Conservation (phyloP, 2,113 vertebrate genomes). For the Rhegmatorhina hoffmannsi region DNA sequence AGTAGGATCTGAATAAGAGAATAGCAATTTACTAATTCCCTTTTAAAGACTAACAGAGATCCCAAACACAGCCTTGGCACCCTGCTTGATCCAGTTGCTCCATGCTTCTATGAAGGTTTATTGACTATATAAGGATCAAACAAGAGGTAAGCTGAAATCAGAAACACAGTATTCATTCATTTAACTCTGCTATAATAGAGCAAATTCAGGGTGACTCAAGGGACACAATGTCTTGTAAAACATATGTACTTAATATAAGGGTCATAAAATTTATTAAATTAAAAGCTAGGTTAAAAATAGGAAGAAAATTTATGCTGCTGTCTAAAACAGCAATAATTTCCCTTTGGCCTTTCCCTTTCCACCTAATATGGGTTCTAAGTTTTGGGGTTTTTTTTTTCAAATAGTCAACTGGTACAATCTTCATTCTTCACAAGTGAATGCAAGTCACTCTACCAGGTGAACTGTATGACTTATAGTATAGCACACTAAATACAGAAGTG, state of each 20-base stretch:
- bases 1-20: conserved; percentile 9
- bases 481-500: background rate
- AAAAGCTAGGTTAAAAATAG: conserved; percentile 97
- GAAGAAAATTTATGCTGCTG: conserved; percentile 94
- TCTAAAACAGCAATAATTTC: conserved; percentile 87
- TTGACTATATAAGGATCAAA: conserved; percentile 72
- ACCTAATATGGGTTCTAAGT: conserved; percentile 63
- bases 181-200: conserved; percentile 74
- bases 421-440: conserved; percentile 45
- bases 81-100: conserved; percentile 15
- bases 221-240: conserved; percentile 96
- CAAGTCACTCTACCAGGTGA: conserved; percentile 36
- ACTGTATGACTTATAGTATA: background rate
- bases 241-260: conserved; percentile 97
- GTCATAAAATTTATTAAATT: conserved; percentile 98
- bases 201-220: conserved; percentile 90
- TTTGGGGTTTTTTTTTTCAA: background rate
- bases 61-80: conserved; percentile 36
- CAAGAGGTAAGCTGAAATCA: conserved; percentile 70
- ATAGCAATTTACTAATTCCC: conserved; percentile 31
- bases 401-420: conserved; percentile 50
- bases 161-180: conserved; percentile 80
- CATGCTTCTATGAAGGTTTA: conserved; percentile 53
- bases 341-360: conserved; percentile 79
- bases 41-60: conserved; percentile 40